phyloP scores from a whole-genome alignment of 2,113 vertebrate genomes.

The Tupaia tana region DNA sequence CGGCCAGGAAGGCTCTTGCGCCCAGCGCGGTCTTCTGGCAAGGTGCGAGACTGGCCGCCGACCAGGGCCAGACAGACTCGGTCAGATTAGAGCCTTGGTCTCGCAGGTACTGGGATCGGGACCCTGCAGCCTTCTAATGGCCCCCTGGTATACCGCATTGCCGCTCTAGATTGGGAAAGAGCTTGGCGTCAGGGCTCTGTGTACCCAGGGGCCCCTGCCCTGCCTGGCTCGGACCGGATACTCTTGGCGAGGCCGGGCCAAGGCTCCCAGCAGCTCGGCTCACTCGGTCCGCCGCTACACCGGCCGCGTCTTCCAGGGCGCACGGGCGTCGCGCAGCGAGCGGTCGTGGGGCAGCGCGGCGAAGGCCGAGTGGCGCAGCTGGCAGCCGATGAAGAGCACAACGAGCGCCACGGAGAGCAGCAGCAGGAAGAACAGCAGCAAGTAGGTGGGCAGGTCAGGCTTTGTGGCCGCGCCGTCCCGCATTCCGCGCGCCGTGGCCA shows the following conservation, averaged over 20 bases:
- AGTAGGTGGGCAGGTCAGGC: constrained; percentile 95
- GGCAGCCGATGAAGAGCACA: constrained; percentile 98
- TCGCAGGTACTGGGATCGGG: no score
- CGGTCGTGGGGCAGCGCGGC: constrained; percentile 98
- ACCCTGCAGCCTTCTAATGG: neutral
- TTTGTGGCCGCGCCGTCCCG: constrained; percentile 95
- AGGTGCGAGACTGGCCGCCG: neutral
- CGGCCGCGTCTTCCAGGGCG: constrained; percentile 93
- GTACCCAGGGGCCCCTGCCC: neutral
- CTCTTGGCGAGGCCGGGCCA: neutral
- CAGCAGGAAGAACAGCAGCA: constrained; percentile 96
- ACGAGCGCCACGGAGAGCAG: constrained; percentile 95
- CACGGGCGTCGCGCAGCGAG: constrained; percentile 95
- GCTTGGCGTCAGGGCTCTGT: neutral
- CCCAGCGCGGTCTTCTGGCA: neutral
- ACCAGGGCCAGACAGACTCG: neutral
- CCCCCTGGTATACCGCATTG: neutral
- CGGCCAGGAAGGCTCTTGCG: neutral
- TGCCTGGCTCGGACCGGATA: neutral
- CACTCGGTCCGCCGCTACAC: constrained; percentile 77
- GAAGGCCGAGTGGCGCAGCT: constrained; percentile 98
- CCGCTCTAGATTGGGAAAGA: neutral
- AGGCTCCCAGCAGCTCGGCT: neutral
- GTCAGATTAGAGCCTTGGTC: no score
- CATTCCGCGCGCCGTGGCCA: constrained; percentile 92